Evolutionary conservation across 2,888 invertebrate genomes (phyloP).

Genomic region (Epinotia brunnichana): DNA sequence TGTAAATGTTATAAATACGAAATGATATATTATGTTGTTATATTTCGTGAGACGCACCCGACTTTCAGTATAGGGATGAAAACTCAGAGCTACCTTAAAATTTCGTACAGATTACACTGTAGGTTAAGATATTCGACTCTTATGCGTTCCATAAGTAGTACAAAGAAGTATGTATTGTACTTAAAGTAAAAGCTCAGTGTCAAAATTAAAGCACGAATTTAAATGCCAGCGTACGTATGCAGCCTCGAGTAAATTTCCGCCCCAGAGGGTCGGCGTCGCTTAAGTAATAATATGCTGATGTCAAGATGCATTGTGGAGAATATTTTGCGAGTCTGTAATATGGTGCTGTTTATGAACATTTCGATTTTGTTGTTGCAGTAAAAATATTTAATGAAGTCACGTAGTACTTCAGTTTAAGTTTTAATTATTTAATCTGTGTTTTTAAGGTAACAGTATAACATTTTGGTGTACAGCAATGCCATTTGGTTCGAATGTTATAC

Average conservation of each 20-base stretch:
- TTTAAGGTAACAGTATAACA: too few relatives aligned
- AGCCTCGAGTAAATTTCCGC: slow-evolving; percentile 27
- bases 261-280: slow-evolving; percentile 1
- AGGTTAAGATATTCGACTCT: too few relatives aligned
- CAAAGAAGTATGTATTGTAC: not conserved
- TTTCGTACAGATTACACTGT: too few relatives aligned
- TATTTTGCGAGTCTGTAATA: slow-evolving; percentile 8
- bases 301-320: slow-evolving; percentile 20
- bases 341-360: not conserved
- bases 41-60: too few relatives aligned
- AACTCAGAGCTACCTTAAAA: too few relatives aligned
- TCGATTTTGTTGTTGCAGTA: not conserved
- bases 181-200: not conserved
- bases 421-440: not conserved
- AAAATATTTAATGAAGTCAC: not conserved
- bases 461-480: too few relatives aligned
- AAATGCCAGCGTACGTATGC: slow-evolving; percentile 28
- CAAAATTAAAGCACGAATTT: slow-evolving; percentile 18
- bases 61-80: too few relatives aligned
- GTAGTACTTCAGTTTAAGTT: not conserved
- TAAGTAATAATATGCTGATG: slow-evolving; percentile 26
- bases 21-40: too few relatives aligned
- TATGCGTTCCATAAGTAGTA: too few relatives aligned
- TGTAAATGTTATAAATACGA: too few relatives aligned
- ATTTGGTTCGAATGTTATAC: too few relatives aligned